Evolutionary conservation across 37 sponge, comb jelly and placozoan genomes (phyloP).

Genomic region (Amphimedon queenslandica): DNA sequence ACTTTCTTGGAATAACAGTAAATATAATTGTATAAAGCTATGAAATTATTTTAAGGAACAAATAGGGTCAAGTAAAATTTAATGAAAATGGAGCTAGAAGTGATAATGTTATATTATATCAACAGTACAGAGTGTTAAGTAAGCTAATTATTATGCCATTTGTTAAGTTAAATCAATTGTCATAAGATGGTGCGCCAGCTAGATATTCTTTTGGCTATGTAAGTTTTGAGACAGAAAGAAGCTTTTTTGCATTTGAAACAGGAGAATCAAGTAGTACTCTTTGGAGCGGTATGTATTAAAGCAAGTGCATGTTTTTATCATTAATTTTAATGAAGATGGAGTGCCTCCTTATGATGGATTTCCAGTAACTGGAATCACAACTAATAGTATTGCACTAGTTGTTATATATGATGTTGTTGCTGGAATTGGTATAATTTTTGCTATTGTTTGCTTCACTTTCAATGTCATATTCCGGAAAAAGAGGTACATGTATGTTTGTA

Average conservation of each 20-base stretch:
- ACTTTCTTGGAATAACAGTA: constrained; percentile 2
- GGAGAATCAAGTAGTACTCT: not conserved
- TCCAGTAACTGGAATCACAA: not conserved
- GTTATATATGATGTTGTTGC: constrained; percentile 5
- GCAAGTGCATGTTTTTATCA: not conserved
- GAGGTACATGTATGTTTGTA: not conserved
- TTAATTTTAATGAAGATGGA: constrained; percentile 7
- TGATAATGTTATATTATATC: not conserved
- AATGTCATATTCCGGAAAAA: constrained; percentile 18
- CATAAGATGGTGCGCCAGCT: not conserved
- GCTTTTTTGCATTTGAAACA: not conserved
- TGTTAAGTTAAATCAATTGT: no score
- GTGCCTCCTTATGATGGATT: constrained; percentile 13
- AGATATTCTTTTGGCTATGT: not conserved
- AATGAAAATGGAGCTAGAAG: not conserved
- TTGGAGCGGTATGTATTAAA: not conserved
- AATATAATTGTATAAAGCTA: not conserved
- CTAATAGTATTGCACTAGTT: not conserved
- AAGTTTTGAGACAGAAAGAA: not conserved
- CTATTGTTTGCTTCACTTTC: constrained; percentile 20
- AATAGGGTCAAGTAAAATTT: constrained; percentile 4
- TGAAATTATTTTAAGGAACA: no score
- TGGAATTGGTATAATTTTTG: constrained; percentile 8
- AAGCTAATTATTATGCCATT: not conserved
- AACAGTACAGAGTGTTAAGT: constrained; percentile 4